Conservation (phyloP, 1,140 invertebrate species). For the Platyura marginata region DNA sequence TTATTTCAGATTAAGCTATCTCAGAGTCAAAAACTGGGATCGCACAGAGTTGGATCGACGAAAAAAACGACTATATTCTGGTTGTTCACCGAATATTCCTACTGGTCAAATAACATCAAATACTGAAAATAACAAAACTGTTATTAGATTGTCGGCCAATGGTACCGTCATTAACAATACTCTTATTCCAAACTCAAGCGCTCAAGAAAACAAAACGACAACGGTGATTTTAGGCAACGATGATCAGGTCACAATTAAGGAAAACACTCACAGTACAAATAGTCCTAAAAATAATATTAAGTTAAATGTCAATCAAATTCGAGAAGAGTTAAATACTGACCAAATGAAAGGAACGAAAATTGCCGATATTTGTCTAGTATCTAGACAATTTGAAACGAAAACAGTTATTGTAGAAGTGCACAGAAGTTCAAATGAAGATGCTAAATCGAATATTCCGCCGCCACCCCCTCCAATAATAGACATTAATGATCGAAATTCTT, state of each 20-base stretch:
- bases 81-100: too few relatives aligned
- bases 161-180: constrained; percentile 44
- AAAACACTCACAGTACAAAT: constrained; percentile 8
- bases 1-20: too few relatives aligned
- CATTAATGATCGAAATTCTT: not conserved
- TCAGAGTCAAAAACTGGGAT: too few relatives aligned
- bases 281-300: not conserved
- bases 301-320: not conserved
- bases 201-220: constrained; percentile 5
- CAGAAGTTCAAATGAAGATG: constrained; percentile 19
- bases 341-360: constrained; percentile 3
- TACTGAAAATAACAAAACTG: constrained; percentile 34
- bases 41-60: too few relatives aligned
- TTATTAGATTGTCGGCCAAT: constrained; percentile 45
- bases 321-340: not conserved
- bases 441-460: constrained; percentile 1
- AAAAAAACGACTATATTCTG: too few relatives aligned
- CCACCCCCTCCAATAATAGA: not conserved
- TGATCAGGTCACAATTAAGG: constrained; percentile 7
- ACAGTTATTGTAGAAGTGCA: constrained; percentile 42
- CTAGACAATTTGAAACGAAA: constrained; percentile 28
- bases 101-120: too few relatives aligned
- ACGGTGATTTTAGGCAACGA: constrained; percentile 12
- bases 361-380: constrained; percentile 14
- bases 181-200: constrained; percentile 17